These are phyloP conservation scores for Oryzias javanicus DNA, from an alignment of 2,113 vertebrate species.

Conservation along the genomic window DNA sequence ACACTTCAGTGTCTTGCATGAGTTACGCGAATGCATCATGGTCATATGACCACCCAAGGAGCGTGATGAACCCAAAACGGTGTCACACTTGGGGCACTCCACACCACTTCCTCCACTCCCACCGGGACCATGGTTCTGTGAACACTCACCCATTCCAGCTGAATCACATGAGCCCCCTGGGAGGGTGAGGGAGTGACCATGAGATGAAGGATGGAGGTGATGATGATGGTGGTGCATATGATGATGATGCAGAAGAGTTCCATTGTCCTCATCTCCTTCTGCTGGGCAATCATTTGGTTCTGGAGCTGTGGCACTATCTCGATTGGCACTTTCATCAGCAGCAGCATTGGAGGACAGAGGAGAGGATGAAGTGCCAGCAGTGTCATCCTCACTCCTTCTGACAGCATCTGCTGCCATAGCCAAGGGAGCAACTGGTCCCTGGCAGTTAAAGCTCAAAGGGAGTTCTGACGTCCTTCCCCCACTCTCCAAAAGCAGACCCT, in stretches of 20 bases:
- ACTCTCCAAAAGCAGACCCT: constrained; percentile 83
- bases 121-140: constrained; percentile 86
- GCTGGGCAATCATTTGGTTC: constrained; percentile 96
- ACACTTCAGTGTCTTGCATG: constrained; percentile 99
- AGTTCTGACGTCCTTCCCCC: constrained; percentile 86
- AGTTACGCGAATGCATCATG: constrained; percentile 99
- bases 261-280: constrained; percentile 91
- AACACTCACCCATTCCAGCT: constrained; percentile 86
- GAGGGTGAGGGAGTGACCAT: constrained; percentile 79
- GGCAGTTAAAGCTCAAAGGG: constrained; percentile 99
- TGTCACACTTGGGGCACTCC: constrained; percentile 98
- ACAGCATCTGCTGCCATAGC: constrained; percentile 80
- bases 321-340: constrained; percentile 99
- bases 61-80: constrained; percentile 93
- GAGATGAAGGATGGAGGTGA: constrained; percentile 76
- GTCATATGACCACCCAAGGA: constrained; percentile 99
- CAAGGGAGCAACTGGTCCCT: constrained; percentile 78
- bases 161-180: constrained; percentile 89
- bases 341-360: constrained; percentile 74
- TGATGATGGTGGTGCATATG: constrained; percentile 79
- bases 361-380: constrained; percentile 72
- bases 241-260: constrained; percentile 81
- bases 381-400: constrained; percentile 90
- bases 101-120: constrained; percentile 85
- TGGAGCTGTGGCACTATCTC: constrained; percentile 97